Conservation (phyloP, 2,888 invertebrate species). For the Drosophila tanythrix region DNA sequence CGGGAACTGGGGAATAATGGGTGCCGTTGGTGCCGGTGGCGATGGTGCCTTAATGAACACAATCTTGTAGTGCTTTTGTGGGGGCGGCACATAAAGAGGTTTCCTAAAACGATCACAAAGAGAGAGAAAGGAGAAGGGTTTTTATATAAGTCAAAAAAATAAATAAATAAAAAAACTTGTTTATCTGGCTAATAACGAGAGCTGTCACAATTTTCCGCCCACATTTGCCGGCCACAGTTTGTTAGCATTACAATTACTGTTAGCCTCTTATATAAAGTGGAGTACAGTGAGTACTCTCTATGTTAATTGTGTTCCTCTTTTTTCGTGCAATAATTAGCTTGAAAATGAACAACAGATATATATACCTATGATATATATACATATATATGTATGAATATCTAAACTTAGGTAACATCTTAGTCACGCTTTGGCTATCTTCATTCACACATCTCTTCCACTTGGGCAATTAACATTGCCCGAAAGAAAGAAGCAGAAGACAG, state of each 20-base stretch:
- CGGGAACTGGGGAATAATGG: slow-evolving; percentile 87
- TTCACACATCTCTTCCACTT: slow-evolving; percentile 60
- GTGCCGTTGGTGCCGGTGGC: slow-evolving; percentile 88
- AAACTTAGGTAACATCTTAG: slow-evolving; percentile 76
- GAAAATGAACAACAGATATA: slow-evolving; percentile 7
- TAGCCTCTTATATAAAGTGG: slow-evolving; percentile 62
- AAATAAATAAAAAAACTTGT: slow-evolving; percentile 27
- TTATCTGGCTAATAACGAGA: slow-evolving; percentile 53
- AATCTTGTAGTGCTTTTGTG: slow-evolving; percentile 93
- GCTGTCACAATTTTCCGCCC: slow-evolving; percentile 56
- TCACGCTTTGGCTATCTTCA: slow-evolving; percentile 76
- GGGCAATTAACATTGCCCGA: slow-evolving; percentile 70
- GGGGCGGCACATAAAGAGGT: slow-evolving; percentile 86
- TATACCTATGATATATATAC: background rate
- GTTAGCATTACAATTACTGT: slow-evolving; percentile 4
- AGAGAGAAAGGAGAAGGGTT: slow-evolving; percentile 30
- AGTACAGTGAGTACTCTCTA: slow-evolving; percentile 32
- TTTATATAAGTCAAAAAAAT: slow-evolving; percentile 15
- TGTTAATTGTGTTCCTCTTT: slow-evolving; percentile 64
- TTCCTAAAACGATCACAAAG: slow-evolving; percentile 82
- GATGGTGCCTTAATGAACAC: slow-evolving; percentile 91
- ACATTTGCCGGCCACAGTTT: slow-evolving; percentile 10
- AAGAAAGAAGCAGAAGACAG: slow-evolving; percentile 24
- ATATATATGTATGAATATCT: slow-evolving; percentile 1
- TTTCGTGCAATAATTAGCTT: slow-evolving; percentile 66